Conservation (phyloP, 2,888 invertebrate genomes). For the Trissolcus japonicus region DNA sequence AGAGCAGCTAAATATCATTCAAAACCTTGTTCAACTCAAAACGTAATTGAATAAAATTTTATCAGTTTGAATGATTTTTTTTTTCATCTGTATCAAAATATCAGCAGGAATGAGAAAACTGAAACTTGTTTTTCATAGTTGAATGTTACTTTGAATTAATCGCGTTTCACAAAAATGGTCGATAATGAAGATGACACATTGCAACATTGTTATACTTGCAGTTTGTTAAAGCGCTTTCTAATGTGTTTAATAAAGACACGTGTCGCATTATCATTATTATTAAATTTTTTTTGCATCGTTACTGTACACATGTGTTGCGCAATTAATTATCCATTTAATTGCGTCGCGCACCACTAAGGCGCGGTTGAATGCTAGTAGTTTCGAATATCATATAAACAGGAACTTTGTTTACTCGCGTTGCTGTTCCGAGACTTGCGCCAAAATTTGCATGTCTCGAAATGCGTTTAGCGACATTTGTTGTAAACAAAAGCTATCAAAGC, state of each 20-base stretch:
- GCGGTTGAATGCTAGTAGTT: slow-evolving; percentile 28
- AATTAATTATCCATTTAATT: slow-evolving; percentile 44
- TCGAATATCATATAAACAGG: slow-evolving; percentile 32
- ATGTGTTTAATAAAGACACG: slow-evolving; percentile 9
- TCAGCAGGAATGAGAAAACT: too few species aligned
- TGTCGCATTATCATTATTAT: slow-evolving; percentile 1
- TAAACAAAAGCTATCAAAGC: slow-evolving; percentile 43
- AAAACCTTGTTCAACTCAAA: too few species aligned
- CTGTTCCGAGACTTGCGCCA: slow-evolving; percentile 41
- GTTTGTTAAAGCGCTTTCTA: slow-evolving; percentile 7
- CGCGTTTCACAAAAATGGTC: too few species aligned
- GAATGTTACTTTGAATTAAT: too few species aligned
- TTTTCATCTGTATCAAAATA: too few species aligned
- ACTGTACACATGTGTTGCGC: slow-evolving; percentile 24
- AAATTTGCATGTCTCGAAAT: slow-evolving; percentile 24
- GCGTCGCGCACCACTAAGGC: slow-evolving; percentile 29
- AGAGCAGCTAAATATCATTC: too few species aligned
- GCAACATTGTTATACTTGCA: too few species aligned
- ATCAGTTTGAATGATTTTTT: too few species aligned
- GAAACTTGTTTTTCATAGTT: too few species aligned
- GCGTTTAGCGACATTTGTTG: slow-evolving; percentile 31
- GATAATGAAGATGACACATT: too few species aligned
- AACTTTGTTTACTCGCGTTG: slow-evolving; percentile 38
- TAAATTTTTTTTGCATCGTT: slow-evolving; percentile 8
- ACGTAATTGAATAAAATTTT: too few species aligned